These are phyloP conservation scores for Acronicta alni DNA, from an alignment of 2,888 invertebrate genomes.

Conservation along the genomic window DNA sequence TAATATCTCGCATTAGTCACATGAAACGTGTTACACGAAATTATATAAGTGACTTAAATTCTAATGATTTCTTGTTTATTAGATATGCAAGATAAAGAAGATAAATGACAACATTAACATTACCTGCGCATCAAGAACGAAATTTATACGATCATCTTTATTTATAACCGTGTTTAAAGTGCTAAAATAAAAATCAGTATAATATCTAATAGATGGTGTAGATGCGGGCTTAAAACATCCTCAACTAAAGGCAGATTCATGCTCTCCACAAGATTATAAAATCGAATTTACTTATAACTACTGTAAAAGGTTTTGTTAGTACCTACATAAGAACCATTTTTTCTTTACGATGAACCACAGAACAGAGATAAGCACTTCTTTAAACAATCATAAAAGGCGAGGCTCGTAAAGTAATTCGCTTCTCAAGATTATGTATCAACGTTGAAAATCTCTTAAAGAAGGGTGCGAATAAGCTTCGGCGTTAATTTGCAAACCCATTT, in stretches of 20 bases:
- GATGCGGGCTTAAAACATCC: not conserved
- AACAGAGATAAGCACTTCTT: constrained; percentile 9
- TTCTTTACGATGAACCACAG: not conserved
- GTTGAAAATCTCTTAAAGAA: constrained; percentile 49
- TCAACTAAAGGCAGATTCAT: not conserved
- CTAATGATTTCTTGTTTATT: not conserved
- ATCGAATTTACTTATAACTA: no score
- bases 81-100: not conserved
- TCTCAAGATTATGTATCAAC: constrained; percentile 56
- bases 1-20: not conserved
- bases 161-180: constrained; percentile 2
- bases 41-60: constrained; percentile 10
- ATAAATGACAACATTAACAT: constrained; percentile 1
- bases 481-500: constrained; percentile 56
- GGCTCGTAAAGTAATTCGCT: constrained; percentile 51
- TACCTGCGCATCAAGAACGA: no score
- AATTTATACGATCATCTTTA: not conserved
- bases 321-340: no score
- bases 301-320: no score
- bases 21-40: not conserved
- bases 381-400: not conserved
- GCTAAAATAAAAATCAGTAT: not conserved
- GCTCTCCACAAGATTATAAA: no score
- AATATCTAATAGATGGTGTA: not conserved
- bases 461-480: constrained; percentile 44